A percentile compares a stretch with the other conserved stretches of the same genome.
Conservation (phyloP, 2,113 vertebrate genomes). For the Cyphomyrus discorhynchus region DNA sequence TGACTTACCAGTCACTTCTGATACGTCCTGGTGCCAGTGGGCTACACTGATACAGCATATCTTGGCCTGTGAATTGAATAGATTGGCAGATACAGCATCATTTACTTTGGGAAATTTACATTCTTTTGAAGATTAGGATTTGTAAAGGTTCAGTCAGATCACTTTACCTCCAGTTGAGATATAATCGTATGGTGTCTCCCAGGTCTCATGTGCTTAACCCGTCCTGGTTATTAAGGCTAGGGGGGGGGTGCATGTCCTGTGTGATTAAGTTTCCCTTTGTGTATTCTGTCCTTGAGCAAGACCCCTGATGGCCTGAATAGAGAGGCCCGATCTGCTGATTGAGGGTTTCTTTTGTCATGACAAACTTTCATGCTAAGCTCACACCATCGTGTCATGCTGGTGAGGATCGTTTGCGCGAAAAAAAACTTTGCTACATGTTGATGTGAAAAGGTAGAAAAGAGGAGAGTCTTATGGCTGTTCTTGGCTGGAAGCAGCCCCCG, state of each 20-base stretch:
- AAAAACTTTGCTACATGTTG: neutral
- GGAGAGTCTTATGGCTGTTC: neutral
- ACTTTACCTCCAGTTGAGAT: neutral
- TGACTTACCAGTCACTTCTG: neutral
- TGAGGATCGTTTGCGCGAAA: neutral
- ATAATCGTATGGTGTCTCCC: neutral
- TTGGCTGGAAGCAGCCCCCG: neutral
- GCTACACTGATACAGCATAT: neutral
- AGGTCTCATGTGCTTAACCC: neutral
- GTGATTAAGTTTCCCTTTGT: neutral
- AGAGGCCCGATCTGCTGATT: neutral
- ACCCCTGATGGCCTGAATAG: neutral
- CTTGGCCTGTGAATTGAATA: neutral
- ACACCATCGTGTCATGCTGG: neutral
- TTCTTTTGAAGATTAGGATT: neutral
- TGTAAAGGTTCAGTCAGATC: neutral
- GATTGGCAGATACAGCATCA: neutral
- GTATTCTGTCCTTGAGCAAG: neutral
- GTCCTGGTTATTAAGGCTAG: neutral
- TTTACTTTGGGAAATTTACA: neutral
- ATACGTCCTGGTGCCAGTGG: neutral
- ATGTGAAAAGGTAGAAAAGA: neutral
- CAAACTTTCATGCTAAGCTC: neutral
- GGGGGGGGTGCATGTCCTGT: neutral
- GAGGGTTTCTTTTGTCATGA: neutral